Conservation (phyloP, 2,888 invertebrate genomes). For the Pilophorus perplexus region DNA sequence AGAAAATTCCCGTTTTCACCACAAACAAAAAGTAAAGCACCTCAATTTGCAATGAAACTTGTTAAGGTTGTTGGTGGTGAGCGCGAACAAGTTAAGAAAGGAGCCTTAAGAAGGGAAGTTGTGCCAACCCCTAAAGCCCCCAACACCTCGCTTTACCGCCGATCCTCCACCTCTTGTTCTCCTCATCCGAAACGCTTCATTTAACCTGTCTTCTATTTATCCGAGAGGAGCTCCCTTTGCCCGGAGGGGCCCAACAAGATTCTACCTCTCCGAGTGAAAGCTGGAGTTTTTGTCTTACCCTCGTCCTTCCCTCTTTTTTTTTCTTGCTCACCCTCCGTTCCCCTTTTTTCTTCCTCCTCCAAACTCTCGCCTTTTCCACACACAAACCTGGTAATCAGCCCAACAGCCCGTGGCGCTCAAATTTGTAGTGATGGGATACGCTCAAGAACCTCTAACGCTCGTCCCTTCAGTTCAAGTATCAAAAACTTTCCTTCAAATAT, state of each 20-base stretch:
- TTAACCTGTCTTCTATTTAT: slow-evolving; percentile 38
- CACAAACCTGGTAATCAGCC: slow-evolving; percentile 14
- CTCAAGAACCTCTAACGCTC: slow-evolving; percentile 10
- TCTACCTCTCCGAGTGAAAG: neutral
- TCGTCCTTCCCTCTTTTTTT: neutral
- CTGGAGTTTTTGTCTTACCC: slow-evolving; percentile 25
- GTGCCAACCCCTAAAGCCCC: neutral
- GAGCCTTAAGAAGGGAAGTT: slow-evolving; percentile 1
- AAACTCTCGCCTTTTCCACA: too few species aligned
- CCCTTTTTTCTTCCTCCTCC: neutral
- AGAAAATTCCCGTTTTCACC: too few species aligned
- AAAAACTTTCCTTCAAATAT: too few species aligned
- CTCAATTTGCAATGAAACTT: too few species aligned
- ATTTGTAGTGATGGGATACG: neutral
- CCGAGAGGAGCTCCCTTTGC: neutral
- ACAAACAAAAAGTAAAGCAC: too few species aligned
- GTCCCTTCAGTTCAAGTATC: too few species aligned
- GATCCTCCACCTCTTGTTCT: neutral
- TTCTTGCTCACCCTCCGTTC: neutral
- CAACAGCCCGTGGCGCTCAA: neutral
- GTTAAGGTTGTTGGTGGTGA: neutral
- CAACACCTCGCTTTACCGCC: neutral
- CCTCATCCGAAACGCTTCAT: slow-evolving; percentile 21
- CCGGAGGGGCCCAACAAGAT: neutral
- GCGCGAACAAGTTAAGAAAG: slow-evolving; percentile 17